Conservation (phyloP, 2,797 vertebrate species). For the Buphagus erythrorhynchus region DNA sequence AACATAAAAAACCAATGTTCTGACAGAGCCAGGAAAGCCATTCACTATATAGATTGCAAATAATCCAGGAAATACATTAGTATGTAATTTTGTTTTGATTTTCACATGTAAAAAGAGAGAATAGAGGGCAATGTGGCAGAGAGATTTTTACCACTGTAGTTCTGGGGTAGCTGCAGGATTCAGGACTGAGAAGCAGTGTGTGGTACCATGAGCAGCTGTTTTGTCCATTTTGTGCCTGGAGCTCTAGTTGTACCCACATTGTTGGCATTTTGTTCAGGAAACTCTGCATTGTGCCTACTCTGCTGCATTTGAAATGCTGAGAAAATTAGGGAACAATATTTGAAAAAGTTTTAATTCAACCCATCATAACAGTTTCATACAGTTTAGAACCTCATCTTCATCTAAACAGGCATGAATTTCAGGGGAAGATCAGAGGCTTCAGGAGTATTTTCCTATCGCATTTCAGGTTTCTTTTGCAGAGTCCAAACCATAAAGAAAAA, state of each 20-base stretch:
- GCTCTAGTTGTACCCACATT: not conserved
- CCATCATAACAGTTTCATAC: not conserved
- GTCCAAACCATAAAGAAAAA: not conserved
- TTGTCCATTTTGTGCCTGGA: not conserved
- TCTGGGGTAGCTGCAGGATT: not conserved
- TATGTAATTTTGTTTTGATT: not conserved
- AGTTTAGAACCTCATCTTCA: not conserved
- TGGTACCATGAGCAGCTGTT: not conserved
- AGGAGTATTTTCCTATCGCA: accelerated
- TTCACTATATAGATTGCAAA: not conserved
- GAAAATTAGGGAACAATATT: not conserved
- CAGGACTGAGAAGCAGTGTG: not conserved
- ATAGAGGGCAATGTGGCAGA: not conserved
- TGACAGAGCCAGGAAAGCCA: not conserved
- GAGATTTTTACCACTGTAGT: not conserved
- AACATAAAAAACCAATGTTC: accelerated
- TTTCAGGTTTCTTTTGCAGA: not conserved
- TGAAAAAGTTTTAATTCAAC: not conserved
- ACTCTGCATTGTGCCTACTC: not conserved
- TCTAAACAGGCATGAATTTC: not conserved
- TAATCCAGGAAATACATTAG: not conserved
- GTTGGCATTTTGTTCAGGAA: not conserved
- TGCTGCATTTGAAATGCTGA: not conserved
- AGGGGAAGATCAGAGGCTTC: not conserved
- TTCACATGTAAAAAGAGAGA: not conserved